Conservation (phyloP, 2,797 vertebrate genomes). For the Zalophus californianus region DNA sequence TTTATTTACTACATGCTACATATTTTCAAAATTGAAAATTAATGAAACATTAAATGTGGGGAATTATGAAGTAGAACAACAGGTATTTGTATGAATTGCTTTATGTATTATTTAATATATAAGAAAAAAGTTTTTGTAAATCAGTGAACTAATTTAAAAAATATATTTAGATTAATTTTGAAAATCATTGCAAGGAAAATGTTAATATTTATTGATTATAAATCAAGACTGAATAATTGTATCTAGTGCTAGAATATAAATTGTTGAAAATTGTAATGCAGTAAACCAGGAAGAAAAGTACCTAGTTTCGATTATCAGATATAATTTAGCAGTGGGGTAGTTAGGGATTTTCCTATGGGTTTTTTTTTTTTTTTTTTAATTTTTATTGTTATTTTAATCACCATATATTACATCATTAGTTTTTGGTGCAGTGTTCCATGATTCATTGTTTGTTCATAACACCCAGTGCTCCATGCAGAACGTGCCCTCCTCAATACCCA, state of each 20-base stretch:
- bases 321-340: not conserved
- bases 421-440: too few species aligned
- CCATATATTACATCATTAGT: too few species aligned
- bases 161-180: slow-evolving; percentile 41
- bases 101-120: not conserved
- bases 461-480: too few species aligned
- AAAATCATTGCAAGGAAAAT: slow-evolving; percentile 11
- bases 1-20: not conserved
- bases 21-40: slow-evolving; percentile 58
- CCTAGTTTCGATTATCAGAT: not conserved
- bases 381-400: too few species aligned
- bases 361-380: too few species aligned
- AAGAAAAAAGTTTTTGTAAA: slow-evolving; percentile 18
- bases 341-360: not conserved
- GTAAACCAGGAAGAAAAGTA: slow-evolving; percentile 51
- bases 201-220: slow-evolving; percentile 27
- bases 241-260: not conserved
- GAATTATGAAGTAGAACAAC: not conserved
- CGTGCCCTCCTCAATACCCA: too few species aligned
- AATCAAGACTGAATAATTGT: slow-evolving; percentile 11
- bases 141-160: slow-evolving; percentile 1
- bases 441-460: too few species aligned
- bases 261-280: slow-evolving; percentile 17
- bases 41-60: slow-evolving; percentile 15
- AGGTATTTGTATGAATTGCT: slow-evolving; percentile 8